Evolutionary conservation across 2,797 vertebrate genomes (phyloP).

Genomic region (Molossus alvarezi): DNA sequence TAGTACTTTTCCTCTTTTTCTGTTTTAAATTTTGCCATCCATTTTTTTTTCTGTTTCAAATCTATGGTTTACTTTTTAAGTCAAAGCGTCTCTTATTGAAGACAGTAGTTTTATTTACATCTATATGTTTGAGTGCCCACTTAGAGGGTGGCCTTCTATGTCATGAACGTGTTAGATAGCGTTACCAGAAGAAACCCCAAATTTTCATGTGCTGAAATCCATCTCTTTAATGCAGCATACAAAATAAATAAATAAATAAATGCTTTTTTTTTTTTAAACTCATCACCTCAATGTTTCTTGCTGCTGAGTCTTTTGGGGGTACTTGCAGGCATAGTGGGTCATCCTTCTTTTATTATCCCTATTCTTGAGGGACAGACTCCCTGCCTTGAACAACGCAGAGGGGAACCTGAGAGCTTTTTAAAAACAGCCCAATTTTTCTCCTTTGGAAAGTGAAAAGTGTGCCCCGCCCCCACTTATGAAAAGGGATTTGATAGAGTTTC

Average conservation of each 20-base stretch:
- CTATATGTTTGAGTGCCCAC: neutral
- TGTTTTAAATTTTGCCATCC: neutral
- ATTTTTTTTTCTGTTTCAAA: neutral
- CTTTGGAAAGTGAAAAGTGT: constrained; percentile 61
- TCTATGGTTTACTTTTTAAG: neutral
- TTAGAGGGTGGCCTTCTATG: neutral
- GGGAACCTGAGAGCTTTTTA: constrained; percentile 56
- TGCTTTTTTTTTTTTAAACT: neutral
- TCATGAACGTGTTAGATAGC: neutral
- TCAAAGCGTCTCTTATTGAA: neutral
- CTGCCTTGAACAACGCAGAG: constrained; percentile 69
- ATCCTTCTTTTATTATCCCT: constrained; percentile 14
- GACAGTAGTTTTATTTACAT: neutral
- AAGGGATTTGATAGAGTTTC: constrained; percentile 72
- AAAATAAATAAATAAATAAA: neutral
- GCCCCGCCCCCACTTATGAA: constrained; percentile 82
- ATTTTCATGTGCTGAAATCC: constrained; percentile 15
- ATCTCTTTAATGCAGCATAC: neutral
- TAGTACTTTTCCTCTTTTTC: neutral
- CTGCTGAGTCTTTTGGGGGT: neutral
- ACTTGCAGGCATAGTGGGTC: neutral
- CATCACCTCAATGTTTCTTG: neutral
- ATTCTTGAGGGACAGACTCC: constrained; percentile 62
- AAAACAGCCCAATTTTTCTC: constrained; percentile 54
- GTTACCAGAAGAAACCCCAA: neutral